Evolutionary conservation across 2,888 invertebrate species (phyloP).

Genomic region (Linnaemya vulpina): DNA sequence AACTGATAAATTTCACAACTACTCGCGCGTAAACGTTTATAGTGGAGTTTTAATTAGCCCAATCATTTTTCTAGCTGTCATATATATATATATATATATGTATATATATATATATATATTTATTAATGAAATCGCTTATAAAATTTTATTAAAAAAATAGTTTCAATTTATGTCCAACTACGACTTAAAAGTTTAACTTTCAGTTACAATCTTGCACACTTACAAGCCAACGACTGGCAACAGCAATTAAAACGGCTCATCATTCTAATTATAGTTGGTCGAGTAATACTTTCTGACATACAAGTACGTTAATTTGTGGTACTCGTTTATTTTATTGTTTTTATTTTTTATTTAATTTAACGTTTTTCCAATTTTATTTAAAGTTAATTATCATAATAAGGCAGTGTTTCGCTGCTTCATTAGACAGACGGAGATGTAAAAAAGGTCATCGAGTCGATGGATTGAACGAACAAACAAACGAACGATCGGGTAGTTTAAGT

Average conservation of each 20-base stretch:
- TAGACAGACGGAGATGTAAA: conserved; percentile 14
- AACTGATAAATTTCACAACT: too few species aligned
- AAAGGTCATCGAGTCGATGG: conserved; percentile 60
- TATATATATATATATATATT: too few species aligned
- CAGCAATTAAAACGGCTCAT: conserved; percentile 69
- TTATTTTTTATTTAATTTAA: conserved; percentile 21
- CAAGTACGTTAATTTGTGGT: conserved; percentile 34
- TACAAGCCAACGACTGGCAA: conserved; percentile 9
- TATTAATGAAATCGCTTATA: conserved; percentile 12
- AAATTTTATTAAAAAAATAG: conserved; percentile 33
- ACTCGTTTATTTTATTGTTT: conserved; percentile 6
- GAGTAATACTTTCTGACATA: conserved; percentile 54
- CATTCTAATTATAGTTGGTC: conserved; percentile 71
- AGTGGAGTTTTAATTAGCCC: too few species aligned
- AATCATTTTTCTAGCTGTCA: conserved; percentile 2
- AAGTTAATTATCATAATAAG: conserved; percentile 67
- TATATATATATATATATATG: too few species aligned
- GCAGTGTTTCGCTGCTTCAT: conserved; percentile 19
- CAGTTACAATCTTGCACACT: neutral
- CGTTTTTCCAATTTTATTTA: conserved; percentile 41
- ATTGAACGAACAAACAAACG: conserved; percentile 1
- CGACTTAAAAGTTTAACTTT: conserved; percentile 19
- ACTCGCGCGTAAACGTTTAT: neutral
- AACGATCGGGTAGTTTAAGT: neutral
- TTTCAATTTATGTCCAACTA: conserved; percentile 13